Evolutionary conservation across 1,140 invertebrate genomes (phyloP), one percentile per base, ranked within the genome.

Genomic region (Sycophaga agraensis): DNA sequence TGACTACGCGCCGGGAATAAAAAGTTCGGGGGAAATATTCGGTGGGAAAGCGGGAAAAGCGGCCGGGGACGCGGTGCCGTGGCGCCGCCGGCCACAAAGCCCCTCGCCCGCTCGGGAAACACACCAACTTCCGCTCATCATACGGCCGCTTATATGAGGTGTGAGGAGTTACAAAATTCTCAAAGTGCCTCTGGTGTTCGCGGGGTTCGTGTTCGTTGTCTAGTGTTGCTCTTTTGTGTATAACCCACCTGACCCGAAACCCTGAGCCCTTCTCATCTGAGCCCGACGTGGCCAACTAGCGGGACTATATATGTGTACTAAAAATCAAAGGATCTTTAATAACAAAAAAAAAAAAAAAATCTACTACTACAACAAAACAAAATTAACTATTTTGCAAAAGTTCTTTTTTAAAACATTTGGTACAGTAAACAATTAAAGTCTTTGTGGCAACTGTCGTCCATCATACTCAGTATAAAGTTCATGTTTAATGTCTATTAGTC

Each of bases 131-230:
- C 12, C 39, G 31, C 17, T 45, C 17, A 35, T 43, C 46, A 17
- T 50, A 2, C 49, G 22, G 40, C n/a, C 16, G 58, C 49, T 60
- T 39, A 26, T 40, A 12, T 6, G 60, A 40, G 34, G 53, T 63
- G 60, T 31, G 59, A 42, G 60, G 51, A 42, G 22, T 40, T 56
- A 40, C 45, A 37, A 39, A 54, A 50, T 63, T 53, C 50, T 58
- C 54, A 66, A 66, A 63, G 68, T 73, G 71, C 68, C 65, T 69
- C 69, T 75, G 73, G 69, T 70, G 55, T 77, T 79, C 76, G 75
- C 71, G 74, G 79, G 79, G 73, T 78, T 80, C 78, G 79, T 81
- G 79, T 80, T 78, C 77, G 78, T 81, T 79, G 79, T 81, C 79
- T 81, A 81, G 78, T 81, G 79, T 81, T 81, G 68, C 68, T 75